Evolutionary conservation across 2,797 vertebrate genomes (phyloP), one percentile per base, ranked within the genome.

Genomic region (Rhynchonycteris naso): DNA sequence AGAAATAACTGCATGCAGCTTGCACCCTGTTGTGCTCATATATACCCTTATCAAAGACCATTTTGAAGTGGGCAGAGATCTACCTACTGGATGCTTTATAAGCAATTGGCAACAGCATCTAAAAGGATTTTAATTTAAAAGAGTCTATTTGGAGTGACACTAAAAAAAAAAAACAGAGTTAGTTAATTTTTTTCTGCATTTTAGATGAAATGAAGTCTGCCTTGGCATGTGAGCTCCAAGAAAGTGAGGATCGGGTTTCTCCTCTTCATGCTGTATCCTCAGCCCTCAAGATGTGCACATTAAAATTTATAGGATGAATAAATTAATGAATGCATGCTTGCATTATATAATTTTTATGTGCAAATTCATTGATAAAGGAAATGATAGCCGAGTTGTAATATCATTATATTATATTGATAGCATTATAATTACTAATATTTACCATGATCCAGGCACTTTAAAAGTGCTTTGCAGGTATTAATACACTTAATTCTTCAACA

Each of bases 1-100:
- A 86, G 93, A 88, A 92, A 94, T 93, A 94, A 97, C 91, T 95
- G 85, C 50, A 58, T 52, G 56, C 54, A 86, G 85, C 54, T 58
- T 63, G 43, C 6, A 30, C 74, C 79, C 82, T 59, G 88, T 56
- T 75, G 30, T 38, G 50, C 65, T 79, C 80, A 69, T 74, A 30
- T 12, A n/a, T 72, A 87, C 24, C 30, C 33, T 71, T 92, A 85
- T 63, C 78, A 92, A 92, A 84, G 68, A 71, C 56, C 74, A n/a
- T 71, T 88, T 82, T 86, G 61, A 95, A 95, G 84, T 82, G 68
- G 52, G 47, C 47, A 81, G 80, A 87, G n/a, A 78, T 78, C 71
- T 95, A 50, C 26, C 71, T 95, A 50, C 26, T n/a, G 14, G 50
- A 22, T 82, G 30, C 28, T 92, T 89, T 72, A 71, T 22, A 92